These are phyloP conservation scores for Arizona elegans DNA, from an alignment of 2,113 vertebrate genomes.

Conservation along the genomic window DNA sequence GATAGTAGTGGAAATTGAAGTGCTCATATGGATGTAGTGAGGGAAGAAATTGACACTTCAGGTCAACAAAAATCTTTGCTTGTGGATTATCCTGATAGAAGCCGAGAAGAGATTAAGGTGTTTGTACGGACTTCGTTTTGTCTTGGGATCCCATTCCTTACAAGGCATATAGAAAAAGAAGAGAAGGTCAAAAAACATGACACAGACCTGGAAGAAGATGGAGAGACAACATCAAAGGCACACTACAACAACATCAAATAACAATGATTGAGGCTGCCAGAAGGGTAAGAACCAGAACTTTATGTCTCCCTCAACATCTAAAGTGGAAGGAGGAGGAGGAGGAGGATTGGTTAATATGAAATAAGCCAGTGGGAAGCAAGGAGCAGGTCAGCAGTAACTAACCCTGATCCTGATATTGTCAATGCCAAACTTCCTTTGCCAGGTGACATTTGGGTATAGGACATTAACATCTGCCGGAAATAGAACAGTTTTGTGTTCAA, in stretches of 20 bases:
- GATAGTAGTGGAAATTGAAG: background rate
- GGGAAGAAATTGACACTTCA: background rate
- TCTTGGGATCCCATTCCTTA: background rate
- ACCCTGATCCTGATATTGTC: background rate
- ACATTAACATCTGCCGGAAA: background rate
- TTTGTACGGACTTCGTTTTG: background rate
- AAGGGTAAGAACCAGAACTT: background rate
- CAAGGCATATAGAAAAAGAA: background rate
- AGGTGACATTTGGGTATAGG: background rate
- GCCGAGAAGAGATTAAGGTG: background rate
- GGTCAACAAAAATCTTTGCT: background rate
- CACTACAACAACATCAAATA: background rate
- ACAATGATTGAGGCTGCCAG: background rate
- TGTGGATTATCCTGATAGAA: background rate
- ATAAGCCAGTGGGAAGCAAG: background rate
- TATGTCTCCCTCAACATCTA: too few relatives aligned
- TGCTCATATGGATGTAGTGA: background rate
- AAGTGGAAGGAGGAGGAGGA: background rate
- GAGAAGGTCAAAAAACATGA: background rate
- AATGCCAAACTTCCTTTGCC: background rate
- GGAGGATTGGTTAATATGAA: background rate
- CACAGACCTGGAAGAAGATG: background rate
- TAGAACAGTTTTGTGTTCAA: background rate
- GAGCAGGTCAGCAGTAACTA: background rate
- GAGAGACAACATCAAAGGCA: background rate